Evolutionary conservation across 2,888 invertebrate genomes (phyloP), one percentile per base, ranked within the genome.

Genomic region (Pecten maximus): DNA sequence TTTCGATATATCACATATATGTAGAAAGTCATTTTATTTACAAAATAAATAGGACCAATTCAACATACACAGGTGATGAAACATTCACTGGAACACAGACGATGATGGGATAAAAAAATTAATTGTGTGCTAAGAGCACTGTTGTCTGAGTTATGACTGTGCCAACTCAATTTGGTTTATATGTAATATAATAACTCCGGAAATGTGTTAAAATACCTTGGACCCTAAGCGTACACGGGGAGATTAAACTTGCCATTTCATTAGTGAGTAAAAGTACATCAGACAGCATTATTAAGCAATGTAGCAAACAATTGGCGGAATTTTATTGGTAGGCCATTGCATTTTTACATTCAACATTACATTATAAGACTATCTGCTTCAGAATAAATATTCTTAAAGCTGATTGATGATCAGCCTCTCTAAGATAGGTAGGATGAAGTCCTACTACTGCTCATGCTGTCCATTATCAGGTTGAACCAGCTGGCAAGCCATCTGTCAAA

Each of bases 401-500:
- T 74, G 28, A 74, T 74, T 74, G 10, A 74, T 74, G 74, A 35
- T 35, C 35, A 74, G 10, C 74, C 74, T 35, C 16, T 8, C 35
- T 1, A 28, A 74, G 74, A 35, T 74, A 2, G 74, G 28, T 23
- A 74, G 28, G 60, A 60, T 28, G 60, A 60, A 60, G 60, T 60
- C 60, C 4, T 60, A 60, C 60, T 60, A 60, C n/a, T 28, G 60
- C 60, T 60, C n/a, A 60, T 60, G 28, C n/a, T 60, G 60, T 60
- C 35, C 35, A 74, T 74, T 74, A 74, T 60, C 74, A 74, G 1
- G 35, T 28, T 35, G 35, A 23, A 74, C 35, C 74, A 74, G 74
- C 74, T 74, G 74, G 74, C 35, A 35, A 60, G 60, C 60, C 60
- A 60, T 60, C 60, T 74, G 74, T 74, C 74, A 35, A 74, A 74